Base-by-base conservation (phyloP, 2,888 invertebrate species). In the Drosophila mimica region DNA sequence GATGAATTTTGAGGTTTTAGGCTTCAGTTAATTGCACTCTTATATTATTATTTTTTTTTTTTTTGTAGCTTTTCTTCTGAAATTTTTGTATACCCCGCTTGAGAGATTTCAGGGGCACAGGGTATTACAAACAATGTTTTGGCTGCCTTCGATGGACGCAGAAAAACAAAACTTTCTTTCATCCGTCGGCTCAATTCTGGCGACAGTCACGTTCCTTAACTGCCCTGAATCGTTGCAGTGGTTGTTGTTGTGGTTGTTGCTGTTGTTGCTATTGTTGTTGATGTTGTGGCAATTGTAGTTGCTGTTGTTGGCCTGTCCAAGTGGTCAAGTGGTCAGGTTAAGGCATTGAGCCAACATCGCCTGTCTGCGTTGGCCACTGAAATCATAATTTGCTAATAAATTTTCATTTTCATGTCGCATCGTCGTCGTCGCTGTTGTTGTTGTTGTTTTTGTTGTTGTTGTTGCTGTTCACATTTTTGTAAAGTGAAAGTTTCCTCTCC, bases 371-470 rank as follows among this genome's bases (percentile, higher is more conserved):
- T 74, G 85, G 80, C 80, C 84, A 63, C 82, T 72, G 88, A 83
- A 84, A 84, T 86, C 85, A 85, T 85, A 85, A 85, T 88, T 85
- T 82, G 83, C 86, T 83, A 85, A 85, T 88, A 86, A 88, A 85
- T 85, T 85, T 85, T 71, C 86, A 86, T 83, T 88, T 86, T 80
- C 86, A 81, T 85, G 88, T 72, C 77, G 77, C 82, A 56, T 60
- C 59, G 82, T 71, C 53, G 56, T 51, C 31, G 52, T 40, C 51
- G 33, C 40, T 54, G 11, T 17, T 25, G 25, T 25, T 25, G 25
- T 25, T 25, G 25, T 25, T 17, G 34, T 53, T 40, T 7, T 40
- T 30, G 20, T 53, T 15, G 15, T 34, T 54, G 3, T 25, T 57
- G 43, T 57, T 43, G 57, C 15, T 64, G 76, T 73, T 81, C 70